Evolutionary conservation across 2,888 invertebrate genomes (phyloP), one percentile per base, ranked within the genome.

Genomic region (Xanthia togata): DNA sequence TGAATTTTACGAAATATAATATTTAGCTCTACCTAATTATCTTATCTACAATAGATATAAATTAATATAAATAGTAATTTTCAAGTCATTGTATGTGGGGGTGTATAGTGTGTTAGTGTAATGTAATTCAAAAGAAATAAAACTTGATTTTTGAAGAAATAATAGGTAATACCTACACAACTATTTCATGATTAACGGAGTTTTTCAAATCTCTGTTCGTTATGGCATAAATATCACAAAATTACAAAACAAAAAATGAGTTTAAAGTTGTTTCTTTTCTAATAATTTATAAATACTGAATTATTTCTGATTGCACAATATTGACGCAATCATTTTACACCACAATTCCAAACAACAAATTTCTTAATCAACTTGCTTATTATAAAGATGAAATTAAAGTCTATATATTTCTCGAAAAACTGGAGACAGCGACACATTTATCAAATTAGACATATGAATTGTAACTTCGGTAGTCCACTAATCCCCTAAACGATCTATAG

Each of bases 401-500:
- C 64, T 70, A 67, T 57, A 12, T 59, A 75, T 83, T 74, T 76
- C 59, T 71, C 77, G 12, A 78, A 74, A 75, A 65, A 38, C 55
- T 75, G 57, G 67, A 70, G 57, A 76, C 60, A 68, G 64, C 70
- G 50, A 75, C 31, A 26, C 73, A 79, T 89, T 64, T 72, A 79
- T 88, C 70, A 82, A 71, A 73, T 63, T 65, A 81, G 68, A 77
- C 72, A 71, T 71, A 80, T 78, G 70, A 70, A 79, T 84, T 64
- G 83, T 82, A 79, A 81, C 67, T 59, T 75, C 82, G 60, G 81
- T 79, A 83, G 78, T 84, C 73, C 53, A 70, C 68, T 89, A 89
- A 89, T 89, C 87, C 83, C 55, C 81, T 55, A 77, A 81, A 82
- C 84, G 86, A 78, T 82, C 65, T 79, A 71, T 75, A 64, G 67